A percentile compares a stretch with the other conserved stretches of the same genome.
Conservation (phyloP, 2,113 vertebrate species). For the Oplegnathus fasciatus region DNA sequence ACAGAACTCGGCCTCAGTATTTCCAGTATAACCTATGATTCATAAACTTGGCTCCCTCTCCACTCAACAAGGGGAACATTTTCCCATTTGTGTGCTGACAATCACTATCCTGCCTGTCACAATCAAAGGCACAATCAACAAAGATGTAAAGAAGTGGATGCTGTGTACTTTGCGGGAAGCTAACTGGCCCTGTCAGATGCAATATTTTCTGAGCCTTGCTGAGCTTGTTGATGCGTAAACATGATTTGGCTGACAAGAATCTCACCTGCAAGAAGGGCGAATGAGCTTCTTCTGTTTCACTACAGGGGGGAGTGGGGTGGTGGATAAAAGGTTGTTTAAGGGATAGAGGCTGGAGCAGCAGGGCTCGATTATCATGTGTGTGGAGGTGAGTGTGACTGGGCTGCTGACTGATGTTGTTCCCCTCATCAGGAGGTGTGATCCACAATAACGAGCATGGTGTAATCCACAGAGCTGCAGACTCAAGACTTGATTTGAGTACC, state of each 20-base stretch:
- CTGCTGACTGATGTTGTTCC: no score
- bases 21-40: conserved; percentile 36
- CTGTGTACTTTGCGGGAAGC: conserved; percentile 13
- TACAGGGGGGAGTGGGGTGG: neutral
- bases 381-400: neutral
- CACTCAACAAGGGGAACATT: conserved; percentile 21
- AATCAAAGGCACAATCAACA: conserved; percentile 40
- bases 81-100: conserved; percentile 14
- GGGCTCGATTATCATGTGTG: conserved; percentile 11
- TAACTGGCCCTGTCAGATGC: conserved; percentile 3
- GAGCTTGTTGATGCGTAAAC: conserved; percentile 38
- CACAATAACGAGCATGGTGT: neutral
- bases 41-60: conserved; percentile 9
- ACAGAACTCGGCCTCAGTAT: conserved; percentile 1
- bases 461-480: no score
- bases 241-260: conserved; percentile 18
- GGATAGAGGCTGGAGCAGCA: conserved; percentile 9
- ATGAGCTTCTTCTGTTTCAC: conserved; percentile 22
- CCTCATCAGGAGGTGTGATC: neutral
- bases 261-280: conserved; percentile 13
- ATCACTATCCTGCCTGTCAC: conserved; percentile 30
- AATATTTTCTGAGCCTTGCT: conserved; percentile 11
- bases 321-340: conserved; percentile 7
- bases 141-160: neutral
- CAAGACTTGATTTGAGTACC: no score